Evolutionary conservation across 2,113 vertebrate genomes (phyloP), one percentile per base, ranked within the genome.

Genomic region (Sapayoa aenigma): DNA sequence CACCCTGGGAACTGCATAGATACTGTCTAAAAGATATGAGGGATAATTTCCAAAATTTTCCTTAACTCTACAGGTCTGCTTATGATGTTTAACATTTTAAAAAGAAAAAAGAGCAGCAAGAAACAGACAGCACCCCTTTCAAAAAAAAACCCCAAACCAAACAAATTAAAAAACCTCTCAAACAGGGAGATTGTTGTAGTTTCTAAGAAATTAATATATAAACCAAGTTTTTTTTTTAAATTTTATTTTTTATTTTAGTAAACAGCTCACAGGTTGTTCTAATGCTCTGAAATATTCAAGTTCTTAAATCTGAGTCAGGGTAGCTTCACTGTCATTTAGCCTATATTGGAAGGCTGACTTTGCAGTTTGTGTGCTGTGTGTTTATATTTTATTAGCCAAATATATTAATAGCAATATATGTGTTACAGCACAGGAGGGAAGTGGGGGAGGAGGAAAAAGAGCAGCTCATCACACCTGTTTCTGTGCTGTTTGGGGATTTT

Each of bases 371-470:
- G 35, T 12, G 13, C 20, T 68, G 2, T 53, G 5, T 22, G 18
- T 11, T 22, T 62, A 16, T 63, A 5, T 84, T 90, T 47, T 31
- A 67, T 62, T 80, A 67, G 18, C 23, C 28, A 72, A 11, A 35
- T 67, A 10, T 11, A 15, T 72, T 41, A 42, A 65, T 55, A 8
- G 17, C 27, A 76, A 2, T 65, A 12, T 39, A 6, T 49, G 5
- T n/a, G 5, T 83, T 55, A 24, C 15, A 46, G 30, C 4, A 5
- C 19, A 16, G 5, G 28, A 28, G 5, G 30, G 15, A 55, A 20
- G 4, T 7, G 1, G 6, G 6, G 5, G 1, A 25, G 28, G 10
- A 18, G 23, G 17, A 24, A 39, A n/a, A 41, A 30, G 27, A 66
- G 58, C 22, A 46, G 39, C 10, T 87, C 17, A 31, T 58, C 22